A percentile compares a stretch with the other conserved stretches of the same genome.
Evolutionary conservation across 2,113 vertebrate species (phyloP).

Genomic region (Oryzias celebensis): DNA sequence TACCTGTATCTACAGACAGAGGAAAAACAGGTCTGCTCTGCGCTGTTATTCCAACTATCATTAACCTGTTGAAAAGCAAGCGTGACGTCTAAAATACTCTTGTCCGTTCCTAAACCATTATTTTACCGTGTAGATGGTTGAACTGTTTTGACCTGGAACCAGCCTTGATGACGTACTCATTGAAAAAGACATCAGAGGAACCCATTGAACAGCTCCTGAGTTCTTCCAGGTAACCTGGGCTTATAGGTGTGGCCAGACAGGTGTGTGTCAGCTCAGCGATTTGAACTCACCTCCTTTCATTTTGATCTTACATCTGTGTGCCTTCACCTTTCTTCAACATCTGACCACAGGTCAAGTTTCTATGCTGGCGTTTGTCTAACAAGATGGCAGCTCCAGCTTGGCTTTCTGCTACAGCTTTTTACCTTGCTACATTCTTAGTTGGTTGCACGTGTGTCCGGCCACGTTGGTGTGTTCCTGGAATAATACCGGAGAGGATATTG

Average conservation of each 20-base stretch:
- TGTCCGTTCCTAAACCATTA: too few relatives aligned
- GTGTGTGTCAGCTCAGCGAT: constrained; percentile 38
- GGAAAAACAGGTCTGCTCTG: background rate
- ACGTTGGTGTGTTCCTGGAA: constrained; percentile 14
- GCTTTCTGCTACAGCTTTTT: background rate
- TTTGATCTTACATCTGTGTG: background rate
- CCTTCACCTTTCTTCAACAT: background rate
- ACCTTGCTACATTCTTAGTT: background rate
- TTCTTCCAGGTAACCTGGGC: constrained; percentile 30
- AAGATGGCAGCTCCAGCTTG: background rate
- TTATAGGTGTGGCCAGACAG: constrained; percentile 60
- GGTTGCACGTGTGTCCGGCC: constrained; percentile 13
- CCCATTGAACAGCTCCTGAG: background rate
- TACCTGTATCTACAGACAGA: constrained; percentile 1
- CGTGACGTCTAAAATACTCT: too few relatives aligned
- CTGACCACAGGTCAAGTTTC: background rate
- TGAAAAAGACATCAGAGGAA: background rate
- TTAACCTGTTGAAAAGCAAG: background rate
- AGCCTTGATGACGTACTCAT: too few relatives aligned
- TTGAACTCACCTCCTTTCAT: constrained; percentile 20
- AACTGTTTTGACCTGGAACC: too few relatives aligned
- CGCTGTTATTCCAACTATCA: background rate
- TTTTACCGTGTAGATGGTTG: too few relatives aligned
- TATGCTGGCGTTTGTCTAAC: constrained; percentile 15
- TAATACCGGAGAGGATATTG: constrained; percentile 53